phyloP scores from a whole-genome alignment of 2,888 invertebrate species.

The Ochlodes sylvanus region DNA sequence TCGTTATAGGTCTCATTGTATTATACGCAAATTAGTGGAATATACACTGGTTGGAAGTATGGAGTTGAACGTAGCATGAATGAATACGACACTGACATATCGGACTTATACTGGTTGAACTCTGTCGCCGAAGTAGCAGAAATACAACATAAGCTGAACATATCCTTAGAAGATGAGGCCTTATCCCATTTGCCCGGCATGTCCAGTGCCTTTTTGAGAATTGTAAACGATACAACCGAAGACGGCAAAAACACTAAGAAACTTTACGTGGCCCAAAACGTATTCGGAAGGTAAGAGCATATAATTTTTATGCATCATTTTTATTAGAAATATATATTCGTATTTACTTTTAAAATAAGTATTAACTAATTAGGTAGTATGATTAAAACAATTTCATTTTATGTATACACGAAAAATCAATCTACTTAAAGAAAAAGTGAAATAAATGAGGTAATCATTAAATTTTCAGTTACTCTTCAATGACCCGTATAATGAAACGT shows the following conservation, averaged over 20 bases:
- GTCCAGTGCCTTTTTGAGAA: constrained; percentile 87
- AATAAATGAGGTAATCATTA: background rate
- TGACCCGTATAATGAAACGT: constrained; percentile 93
- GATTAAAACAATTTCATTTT: too few species aligned
- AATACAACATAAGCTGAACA: constrained; percentile 82
- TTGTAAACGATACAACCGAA: constrained; percentile 77
- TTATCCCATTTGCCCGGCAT: constrained; percentile 65
- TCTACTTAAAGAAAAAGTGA: too few species aligned
- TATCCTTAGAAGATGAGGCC: constrained; percentile 64
- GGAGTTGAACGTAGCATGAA: constrained; percentile 87
- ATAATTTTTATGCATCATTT: background rate
- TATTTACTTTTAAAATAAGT: background rate
- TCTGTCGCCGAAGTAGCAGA: constrained; percentile 91
- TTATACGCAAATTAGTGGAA: constrained; percentile 91
- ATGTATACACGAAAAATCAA: too few species aligned
- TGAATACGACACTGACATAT: constrained; percentile 84
- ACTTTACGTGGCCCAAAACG: constrained; percentile 92
- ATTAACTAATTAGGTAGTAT: too few species aligned
- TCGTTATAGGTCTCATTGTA: constrained; percentile 87
- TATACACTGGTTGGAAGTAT: constrained; percentile 90
- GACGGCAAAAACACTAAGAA: constrained; percentile 65
- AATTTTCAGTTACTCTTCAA: constrained; percentile 87
- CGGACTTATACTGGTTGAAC: constrained; percentile 90
- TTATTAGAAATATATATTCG: too few species aligned
- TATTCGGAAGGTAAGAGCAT: constrained; percentile 87